Percentiles rank a stretch among this genome's conserved stretches.
These are phyloP conservation scores for Argyrosomus japonicus DNA, from an alignment of 2,113 vertebrate genomes.

Conservation along the genomic window DNA sequence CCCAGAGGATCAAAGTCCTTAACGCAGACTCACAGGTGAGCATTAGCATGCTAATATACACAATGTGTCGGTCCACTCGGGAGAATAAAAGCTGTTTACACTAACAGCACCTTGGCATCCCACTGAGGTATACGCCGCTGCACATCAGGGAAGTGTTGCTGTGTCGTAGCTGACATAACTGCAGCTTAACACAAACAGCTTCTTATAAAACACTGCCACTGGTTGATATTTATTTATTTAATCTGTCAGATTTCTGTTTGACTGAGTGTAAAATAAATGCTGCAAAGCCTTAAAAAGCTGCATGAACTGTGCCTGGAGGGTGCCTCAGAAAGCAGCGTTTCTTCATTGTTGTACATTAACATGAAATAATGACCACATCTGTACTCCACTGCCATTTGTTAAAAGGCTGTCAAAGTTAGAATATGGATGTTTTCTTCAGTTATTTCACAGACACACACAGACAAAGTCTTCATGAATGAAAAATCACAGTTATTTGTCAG, in stretches of 20 bases:
- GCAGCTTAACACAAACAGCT: slow-evolving; percentile 41
- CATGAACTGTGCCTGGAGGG: slow-evolving; percentile 19
- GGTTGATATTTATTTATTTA: slow-evolving; percentile 33
- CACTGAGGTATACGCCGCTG: neutral
- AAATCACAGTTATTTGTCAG: neutral
- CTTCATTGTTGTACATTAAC: neutral
- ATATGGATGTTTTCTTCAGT: neutral
- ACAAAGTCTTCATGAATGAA: slow-evolving; percentile 9
- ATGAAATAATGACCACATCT: neutral
- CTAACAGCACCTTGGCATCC: neutral
- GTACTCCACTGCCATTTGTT: neutral
- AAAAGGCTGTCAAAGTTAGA: neutral
- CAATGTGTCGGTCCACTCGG: neutral
- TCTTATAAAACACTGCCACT: slow-evolving; percentile 32
- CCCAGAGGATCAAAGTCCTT: slow-evolving; percentile 96
- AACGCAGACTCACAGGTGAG: slow-evolving; percentile 96
- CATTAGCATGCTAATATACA: neutral
- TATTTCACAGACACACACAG: neutral
- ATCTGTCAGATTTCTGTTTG: slow-evolving; percentile 45
- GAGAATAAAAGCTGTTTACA: slow-evolving; percentile 13
- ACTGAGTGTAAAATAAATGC: slow-evolving; percentile 33
- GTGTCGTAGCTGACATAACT: slow-evolving; percentile 31
- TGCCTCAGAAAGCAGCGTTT: neutral
- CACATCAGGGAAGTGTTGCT: neutral
- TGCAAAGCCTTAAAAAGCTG: neutral